Evolutionary conservation across 2,888 invertebrate genomes (phyloP).

Genomic region (Apotomis betuletana): DNA sequence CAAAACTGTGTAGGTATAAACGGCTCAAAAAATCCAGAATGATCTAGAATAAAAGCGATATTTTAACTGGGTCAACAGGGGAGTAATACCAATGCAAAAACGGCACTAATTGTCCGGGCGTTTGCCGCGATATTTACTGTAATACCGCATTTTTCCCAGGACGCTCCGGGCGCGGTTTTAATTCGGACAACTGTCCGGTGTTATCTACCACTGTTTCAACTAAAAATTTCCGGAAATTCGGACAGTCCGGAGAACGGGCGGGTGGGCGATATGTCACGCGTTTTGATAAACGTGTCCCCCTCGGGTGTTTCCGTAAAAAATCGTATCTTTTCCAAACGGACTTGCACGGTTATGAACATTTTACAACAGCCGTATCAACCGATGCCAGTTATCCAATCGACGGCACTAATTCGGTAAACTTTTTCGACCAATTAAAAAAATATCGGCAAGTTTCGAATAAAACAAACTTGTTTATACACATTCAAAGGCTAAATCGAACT

Average conservation of each 20-base stretch:
- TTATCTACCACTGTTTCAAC: constrained; percentile 59
- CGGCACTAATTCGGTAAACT: constrained; percentile 10
- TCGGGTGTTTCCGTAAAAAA: constrained; percentile 47
- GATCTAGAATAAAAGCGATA: constrained; percentile 6
- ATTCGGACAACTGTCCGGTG: constrained; percentile 57
- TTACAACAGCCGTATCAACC: background rate
- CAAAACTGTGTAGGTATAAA: too few species aligned
- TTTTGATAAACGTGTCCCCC: constrained; percentile 60
- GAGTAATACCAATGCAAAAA: constrained; percentile 31
- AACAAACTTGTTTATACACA: constrained; percentile 11
- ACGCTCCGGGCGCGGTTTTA: constrained; percentile 56
- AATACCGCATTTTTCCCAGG: constrained; percentile 52
- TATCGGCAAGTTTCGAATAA: constrained; percentile 2
- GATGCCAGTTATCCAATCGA: constrained; percentile 11
- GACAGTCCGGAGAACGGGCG: constrained; percentile 48
- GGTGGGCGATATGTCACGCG: constrained; percentile 60
- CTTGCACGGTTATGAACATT: background rate
- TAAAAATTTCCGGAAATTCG: constrained; percentile 55
- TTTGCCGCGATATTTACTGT: constrained; percentile 40
- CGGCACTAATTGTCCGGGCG: constrained; percentile 30
- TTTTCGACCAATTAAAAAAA: constrained; percentile 20
- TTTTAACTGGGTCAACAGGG: constrained; percentile 36
- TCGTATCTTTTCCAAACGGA: background rate
- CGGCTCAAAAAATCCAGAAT: too few species aligned
- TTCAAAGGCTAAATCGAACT: constrained; percentile 13